Conservation (phyloP, 2,888 invertebrate genomes). For the Diarsia rubi region DNA sequence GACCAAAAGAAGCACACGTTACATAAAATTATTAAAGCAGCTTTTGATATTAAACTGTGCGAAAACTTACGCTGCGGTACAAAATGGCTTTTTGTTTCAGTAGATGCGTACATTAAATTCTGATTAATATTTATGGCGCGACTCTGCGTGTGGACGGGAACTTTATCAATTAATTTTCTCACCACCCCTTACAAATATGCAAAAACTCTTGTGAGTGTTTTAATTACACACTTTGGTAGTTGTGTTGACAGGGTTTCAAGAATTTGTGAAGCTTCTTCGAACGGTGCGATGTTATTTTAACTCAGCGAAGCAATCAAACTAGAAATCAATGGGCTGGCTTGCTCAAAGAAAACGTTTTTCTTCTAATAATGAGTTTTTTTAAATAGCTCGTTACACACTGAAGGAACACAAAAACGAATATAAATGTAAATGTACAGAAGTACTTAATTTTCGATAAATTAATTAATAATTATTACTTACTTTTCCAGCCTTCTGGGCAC, state of each 20-base stretch:
- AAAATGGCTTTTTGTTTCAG: constrained; percentile 55
- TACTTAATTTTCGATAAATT: no score
- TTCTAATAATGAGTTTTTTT: not conserved
- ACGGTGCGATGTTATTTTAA: not conserved
- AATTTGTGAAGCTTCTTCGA: constrained; percentile 9
- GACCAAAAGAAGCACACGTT: not conserved
- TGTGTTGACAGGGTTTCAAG: constrained; percentile 13
- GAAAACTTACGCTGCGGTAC: constrained; percentile 34
- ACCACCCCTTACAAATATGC: constrained; percentile 69
- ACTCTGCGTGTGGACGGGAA: constrained; percentile 69
- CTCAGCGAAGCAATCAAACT: not conserved
- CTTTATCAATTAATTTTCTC: constrained; percentile 79
- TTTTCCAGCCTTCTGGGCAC: no score
- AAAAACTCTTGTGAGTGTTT: constrained; percentile 68
- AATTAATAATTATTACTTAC: no score
- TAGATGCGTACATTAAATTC: constrained; percentile 66
- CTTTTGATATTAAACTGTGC: constrained; percentile 11
- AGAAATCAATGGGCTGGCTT: not conserved
- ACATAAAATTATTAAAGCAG: constrained; percentile 30
- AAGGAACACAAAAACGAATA: not conserved
- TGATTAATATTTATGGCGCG: constrained; percentile 76
- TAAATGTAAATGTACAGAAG: not conserved
- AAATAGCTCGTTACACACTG: not conserved
- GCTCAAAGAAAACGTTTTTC: not conserved
- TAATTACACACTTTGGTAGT: constrained; percentile 56